A percentile compares a stretch with the other conserved stretches of the same genome.
phyloP scores from a whole-genome alignment of 2,797 vertebrate genomes.

The Brachyalestes nurse region DNA sequence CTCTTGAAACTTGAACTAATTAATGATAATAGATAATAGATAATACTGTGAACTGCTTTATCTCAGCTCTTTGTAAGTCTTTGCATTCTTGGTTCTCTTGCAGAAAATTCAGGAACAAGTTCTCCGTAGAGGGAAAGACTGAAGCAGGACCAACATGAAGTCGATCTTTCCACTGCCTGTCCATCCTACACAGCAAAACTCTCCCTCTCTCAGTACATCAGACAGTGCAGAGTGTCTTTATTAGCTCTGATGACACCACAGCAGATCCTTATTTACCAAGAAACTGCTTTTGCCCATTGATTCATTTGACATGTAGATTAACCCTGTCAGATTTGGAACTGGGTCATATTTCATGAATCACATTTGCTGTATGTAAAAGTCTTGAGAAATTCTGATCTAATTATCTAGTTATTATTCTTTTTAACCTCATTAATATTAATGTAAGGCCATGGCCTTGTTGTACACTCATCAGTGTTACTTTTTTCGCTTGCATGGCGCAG shows the following conservation, averaged over 20 bases:
- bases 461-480: too few relatives aligned
- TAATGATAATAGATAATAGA: too few relatives aligned
- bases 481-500: too few relatives aligned
- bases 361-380: not conserved
- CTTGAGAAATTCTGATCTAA: not conserved
- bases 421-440: too few relatives aligned
- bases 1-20: too few relatives aligned
- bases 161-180: not conserved
- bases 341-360: not conserved
- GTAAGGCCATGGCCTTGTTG: too few relatives aligned
- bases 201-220: not conserved
- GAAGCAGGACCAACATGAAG: constrained; percentile 54
- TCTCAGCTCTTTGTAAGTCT: constrained; percentile 11
- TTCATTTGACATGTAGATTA: not conserved
- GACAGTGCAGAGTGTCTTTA: not conserved
- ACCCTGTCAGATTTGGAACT: not conserved
- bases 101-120: constrained; percentile 91
- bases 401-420: not conserved
- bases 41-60: not conserved
- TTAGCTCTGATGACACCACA: not conserved
- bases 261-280: not conserved
- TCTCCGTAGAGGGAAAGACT: constrained; percentile 83
- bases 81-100: constrained; percentile 37
- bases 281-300: not conserved
- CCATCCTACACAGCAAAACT: constrained; percentile 8